Percentiles rank a stretch among this genome's conserved stretches.
phyloP scores from a whole-genome alignment of 1,140 invertebrate genomes.

The Triops cancriformis region DNA sequence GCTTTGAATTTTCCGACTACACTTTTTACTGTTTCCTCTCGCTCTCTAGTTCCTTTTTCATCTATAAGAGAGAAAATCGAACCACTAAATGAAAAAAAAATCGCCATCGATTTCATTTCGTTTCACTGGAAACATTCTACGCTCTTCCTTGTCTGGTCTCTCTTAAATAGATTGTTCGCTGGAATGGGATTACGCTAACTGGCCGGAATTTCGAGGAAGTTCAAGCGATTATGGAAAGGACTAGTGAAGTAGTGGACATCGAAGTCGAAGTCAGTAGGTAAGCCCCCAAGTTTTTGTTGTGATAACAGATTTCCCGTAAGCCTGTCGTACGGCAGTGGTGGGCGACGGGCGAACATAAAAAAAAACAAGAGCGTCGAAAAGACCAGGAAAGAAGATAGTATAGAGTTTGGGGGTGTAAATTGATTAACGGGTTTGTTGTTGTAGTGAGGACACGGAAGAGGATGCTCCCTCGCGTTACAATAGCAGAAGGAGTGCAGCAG shows the following conservation, averaged over 20 bases:
- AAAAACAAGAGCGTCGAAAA: no score
- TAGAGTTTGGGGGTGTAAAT: not conserved
- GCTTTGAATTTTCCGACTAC: not conserved
- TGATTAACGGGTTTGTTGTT: not conserved
- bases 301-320: not conserved
- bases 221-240: conserved; percentile 69
- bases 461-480: not conserved
- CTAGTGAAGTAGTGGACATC: conserved; percentile 70
- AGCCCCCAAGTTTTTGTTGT: not conserved
- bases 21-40: not conserved
- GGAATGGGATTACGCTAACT: conserved; percentile 71
- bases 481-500: not conserved
- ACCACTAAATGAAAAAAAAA: not conserved
- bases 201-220: conserved; percentile 85
- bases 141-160: not conserved
- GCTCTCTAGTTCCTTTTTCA: not conserved
- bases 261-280: conserved; percentile 56
- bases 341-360: no score
- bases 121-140: not conserved
- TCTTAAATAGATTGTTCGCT: conserved; percentile 44
- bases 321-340: not conserved
- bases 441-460: not conserved
- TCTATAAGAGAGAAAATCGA: not conserved
- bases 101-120: not conserved
- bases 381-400: not conserved